Evolutionary conservation across 2,113 vertebrate genomes (phyloP), one percentile per base, ranked within the genome.

Genomic region (Forbesichthys papilliferus): DNA sequence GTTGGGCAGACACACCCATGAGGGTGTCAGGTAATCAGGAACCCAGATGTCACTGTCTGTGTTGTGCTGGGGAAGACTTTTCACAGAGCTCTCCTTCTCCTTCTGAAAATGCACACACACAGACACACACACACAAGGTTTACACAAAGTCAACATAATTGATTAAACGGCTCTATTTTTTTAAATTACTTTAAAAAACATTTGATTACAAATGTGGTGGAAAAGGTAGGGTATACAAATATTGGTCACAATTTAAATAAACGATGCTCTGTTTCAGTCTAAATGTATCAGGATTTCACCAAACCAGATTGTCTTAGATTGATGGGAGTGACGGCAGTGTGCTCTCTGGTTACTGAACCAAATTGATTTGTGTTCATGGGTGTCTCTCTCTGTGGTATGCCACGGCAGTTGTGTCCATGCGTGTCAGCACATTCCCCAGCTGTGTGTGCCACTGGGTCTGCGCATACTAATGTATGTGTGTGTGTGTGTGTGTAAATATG

Each of bases 1-100:
- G 73, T 95, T 95, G 0, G 98, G 97, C 76, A 99, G 89, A 87
- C 93, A 96, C 69, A 98, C 96, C 98, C 98, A 99, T 72, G 98
- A 98, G 0, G 98, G 98, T 0, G 91, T 91, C 85, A 98, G 95
- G 87, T 94, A 94, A 69, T 98, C 96, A 0, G 95, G 94, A 66
- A 96, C 94, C 98, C 98, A 99, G 63, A 98, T 95, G 60, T 97
- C 96, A 11, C 91, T 94, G 85, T 98, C 96, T 0, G 92, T 78
- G 63, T 89, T 94, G 79, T 94, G 94, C 86, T 94, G 95, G 78
- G 95, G 93, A 76, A 96, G 88, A 0, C 88, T 94, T 64, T 94
- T 94, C 62, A 94, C 85, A 0, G 89, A 91, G 66, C 90, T 92
- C 34, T 94, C 95, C 48, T 90, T 93, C 62, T 96, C 94, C 82